Base-by-base conservation (phyloP, 2,888 invertebrate genomes). In the Leptinotarsa rubiginosa region DNA sequence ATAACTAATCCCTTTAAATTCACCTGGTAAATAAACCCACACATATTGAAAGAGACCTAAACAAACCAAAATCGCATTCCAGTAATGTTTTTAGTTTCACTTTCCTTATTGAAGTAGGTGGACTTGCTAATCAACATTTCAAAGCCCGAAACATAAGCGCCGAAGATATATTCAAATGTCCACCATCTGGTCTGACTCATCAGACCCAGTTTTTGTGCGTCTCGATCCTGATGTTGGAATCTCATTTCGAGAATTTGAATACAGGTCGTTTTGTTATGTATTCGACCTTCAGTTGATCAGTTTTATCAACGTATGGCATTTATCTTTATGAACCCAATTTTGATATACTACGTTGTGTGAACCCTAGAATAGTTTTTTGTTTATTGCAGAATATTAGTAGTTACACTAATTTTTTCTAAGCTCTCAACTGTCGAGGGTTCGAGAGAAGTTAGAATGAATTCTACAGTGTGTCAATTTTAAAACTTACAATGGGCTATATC, bases 151-250 rank as follows among this genome's bases (percentile, higher is more conserved):
- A 4, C 56, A 56, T 22, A 22, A 22, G 56, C 56, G 56, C 16
- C 22, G 13, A 20, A 56, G 56, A 56, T 56, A 13, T 22, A 22
- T 56, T 56, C 56, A 4, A 16, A 50, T 56, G 25, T 25, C 20
- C 22, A 56, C 56, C 56, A 56, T 56, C 56, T 56, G 56, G 56
- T 20, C 20, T 56, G 56, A 56, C 56, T 56, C 56, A 56, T 56
- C 25, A 56, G 56, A 16, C 56, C 3, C 22, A 56, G 20, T 56
- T 56, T 56, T 56, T 56, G 20, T 25, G 15, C 22, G 10, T 56
- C 56, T 25, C 12, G 56, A 56, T 56, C 56, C 13, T 56, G 22
- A 22, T 56, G 56, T 15, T 56, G 20, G 16, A 56, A 22, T 56
- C 22, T 20, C 20, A 56, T 56, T 20, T 22, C 56, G 4, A 56